A percentile compares a stretch with the other conserved stretches of the same genome.
phyloP scores from a whole-genome alignment of 2,797 vertebrate species.

The Lates japonicus region DNA sequence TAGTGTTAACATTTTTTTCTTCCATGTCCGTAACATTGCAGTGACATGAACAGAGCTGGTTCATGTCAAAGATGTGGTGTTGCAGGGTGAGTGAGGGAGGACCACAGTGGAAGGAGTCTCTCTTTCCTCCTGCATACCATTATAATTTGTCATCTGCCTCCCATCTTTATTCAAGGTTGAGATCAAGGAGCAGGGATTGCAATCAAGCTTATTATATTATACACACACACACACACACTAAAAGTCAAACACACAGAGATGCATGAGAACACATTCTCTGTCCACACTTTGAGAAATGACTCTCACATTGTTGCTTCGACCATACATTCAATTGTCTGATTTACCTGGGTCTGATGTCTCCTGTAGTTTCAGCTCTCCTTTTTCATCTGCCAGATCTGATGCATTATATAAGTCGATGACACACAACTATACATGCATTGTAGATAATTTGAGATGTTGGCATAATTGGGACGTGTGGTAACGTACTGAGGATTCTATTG shows the following conservation, averaged over 20 bases:
- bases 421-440: background rate
- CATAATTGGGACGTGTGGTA: background rate
- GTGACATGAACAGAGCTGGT: conserved; percentile 41
- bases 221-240: conserved; percentile 21
- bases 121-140: conserved; percentile 70
- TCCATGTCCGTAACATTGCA: background rate
- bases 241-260: conserved; percentile 15
- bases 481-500: background rate
- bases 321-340: background rate
- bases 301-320: conserved; percentile 20
- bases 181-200: conserved; percentile 56
- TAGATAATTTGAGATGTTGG: background rate
- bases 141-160: conserved; percentile 69
- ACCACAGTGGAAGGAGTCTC: conserved; percentile 23
- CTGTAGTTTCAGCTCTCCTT: background rate
- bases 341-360: conserved; percentile 11
- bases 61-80: conserved; percentile 45
- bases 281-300: conserved; percentile 16
- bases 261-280: background rate
- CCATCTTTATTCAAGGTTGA: conserved; percentile 61
- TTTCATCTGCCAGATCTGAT: background rate
- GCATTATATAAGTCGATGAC: conserved; percentile 6
- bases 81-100: conserved; percentile 35
- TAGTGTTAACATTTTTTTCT: background rate
- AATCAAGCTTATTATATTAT: conserved; percentile 44